Evolutionary conservation across 2,888 invertebrate genomes (phyloP).

Genomic region (Caradrina clavipalpis): DNA sequence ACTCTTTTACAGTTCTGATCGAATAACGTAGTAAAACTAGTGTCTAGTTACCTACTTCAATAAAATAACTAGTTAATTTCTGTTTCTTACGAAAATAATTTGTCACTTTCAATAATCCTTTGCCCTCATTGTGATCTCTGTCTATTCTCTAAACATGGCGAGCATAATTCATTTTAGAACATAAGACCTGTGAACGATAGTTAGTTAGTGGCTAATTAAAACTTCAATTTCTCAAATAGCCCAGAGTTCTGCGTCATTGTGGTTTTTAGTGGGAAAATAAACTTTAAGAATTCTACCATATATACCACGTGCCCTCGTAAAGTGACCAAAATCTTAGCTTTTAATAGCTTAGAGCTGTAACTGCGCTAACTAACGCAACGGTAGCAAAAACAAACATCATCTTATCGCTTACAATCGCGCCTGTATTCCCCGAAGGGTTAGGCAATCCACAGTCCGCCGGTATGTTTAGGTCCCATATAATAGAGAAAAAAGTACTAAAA

Average conservation of each 20-base stretch:
- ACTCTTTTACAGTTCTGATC: too few species aligned
- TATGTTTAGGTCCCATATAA: too few species aligned
- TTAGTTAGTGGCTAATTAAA: slow-evolving; percentile 33
- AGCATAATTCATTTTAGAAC: slow-evolving; percentile 11
- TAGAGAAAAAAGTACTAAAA: too few species aligned
- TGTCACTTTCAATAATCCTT: too few species aligned
- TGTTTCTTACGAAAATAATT: too few species aligned
- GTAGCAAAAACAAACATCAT: neutral
- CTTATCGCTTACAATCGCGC: too few species aligned
- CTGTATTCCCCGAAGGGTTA: too few species aligned
- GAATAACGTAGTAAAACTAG: too few species aligned
- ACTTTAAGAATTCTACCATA: neutral
- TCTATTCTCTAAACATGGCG: neutral
- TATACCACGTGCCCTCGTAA: slow-evolving; percentile 20
- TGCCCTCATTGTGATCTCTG: neutral
- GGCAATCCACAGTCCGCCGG: too few species aligned
- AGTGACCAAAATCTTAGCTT: slow-evolving; percentile 15
- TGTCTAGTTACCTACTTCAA: too few species aligned
- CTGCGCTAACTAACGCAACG: neutral
- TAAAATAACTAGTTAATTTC: too few species aligned
- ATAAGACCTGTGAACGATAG: neutral
- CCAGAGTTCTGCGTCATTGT: slow-evolving; percentile 7
- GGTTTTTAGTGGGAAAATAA: slow-evolving; percentile 17
- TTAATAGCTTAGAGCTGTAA: neutral
- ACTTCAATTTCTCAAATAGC: slow-evolving; percentile 14